Percentiles rank a stretch among this genome's conserved stretches.
phyloP scores from a whole-genome alignment of 1,140 invertebrate genomes.

The Dermatophagoides farinae region DNA sequence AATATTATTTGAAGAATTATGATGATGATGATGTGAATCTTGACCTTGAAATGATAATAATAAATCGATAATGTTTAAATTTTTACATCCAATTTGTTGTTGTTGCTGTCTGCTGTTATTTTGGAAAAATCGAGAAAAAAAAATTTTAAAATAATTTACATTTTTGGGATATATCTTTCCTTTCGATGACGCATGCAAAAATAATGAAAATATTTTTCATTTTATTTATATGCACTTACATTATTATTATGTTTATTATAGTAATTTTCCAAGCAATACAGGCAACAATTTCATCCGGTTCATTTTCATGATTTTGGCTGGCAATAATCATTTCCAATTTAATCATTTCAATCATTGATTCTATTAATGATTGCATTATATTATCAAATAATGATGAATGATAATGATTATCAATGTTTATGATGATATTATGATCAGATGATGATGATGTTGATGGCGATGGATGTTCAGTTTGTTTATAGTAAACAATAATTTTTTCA shows the following conservation, averaged over 20 bases:
- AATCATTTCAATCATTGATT: no score
- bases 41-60: neutral
- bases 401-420: no score
- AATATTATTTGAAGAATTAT: neutral
- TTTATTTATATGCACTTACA: neutral
- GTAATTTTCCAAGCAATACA: neutral
- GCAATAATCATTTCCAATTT: no score
- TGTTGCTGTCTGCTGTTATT: neutral
- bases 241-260: neutral
- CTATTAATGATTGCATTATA: no score
- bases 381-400: no score
- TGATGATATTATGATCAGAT: no score
- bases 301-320: no score
- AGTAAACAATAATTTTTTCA: no score
- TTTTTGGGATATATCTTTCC: no score
- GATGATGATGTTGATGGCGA: no score
- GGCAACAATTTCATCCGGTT: neutral
- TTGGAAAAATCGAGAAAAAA: neutral
- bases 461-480: no score
- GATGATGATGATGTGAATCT: neutral
- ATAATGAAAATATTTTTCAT: neutral
- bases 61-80: neutral
- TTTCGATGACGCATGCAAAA: neutral
- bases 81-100: neutral
- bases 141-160: neutral